Evolutionary conservation across 2,888 invertebrate species (phyloP), one percentile per base, ranked within the genome.

Genomic region (Drosophila macrospina): DNA sequence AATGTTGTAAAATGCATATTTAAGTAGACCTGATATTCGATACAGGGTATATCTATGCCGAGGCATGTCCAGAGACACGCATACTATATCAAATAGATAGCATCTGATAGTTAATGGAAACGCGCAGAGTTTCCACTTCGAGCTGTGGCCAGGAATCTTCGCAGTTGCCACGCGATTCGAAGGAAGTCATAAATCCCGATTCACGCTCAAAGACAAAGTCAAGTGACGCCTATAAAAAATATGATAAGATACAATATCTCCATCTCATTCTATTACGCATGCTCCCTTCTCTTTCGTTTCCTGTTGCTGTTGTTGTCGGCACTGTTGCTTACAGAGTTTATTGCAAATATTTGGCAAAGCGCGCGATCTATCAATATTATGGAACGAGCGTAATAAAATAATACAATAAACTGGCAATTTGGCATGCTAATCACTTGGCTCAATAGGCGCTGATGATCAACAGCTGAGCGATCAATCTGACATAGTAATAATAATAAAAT

Each of bases 291-390:
- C 20, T 20, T 24, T 16, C 11, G 8, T 26, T 30, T 44, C 7
- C 13, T 32, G 5, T 37, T 28, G 4, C 8, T 54, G 7, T 39
- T n/a, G 34, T 10, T 15, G 8, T 36, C 11, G 20, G 44, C 30
- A 20, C n/a, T n/a, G 10, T 50, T 30, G 30, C 10, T 28, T 45
- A 39, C 24, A 42, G 26, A 5, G 10, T 39, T 26, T 2, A 20
- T 20, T 5, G 34, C 42, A 73, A 74, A 74, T 60, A 75, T 60
- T 75, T 56, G 15, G 47, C 24, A 34, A 45, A 61, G 59, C 34
- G 57, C 48, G 56, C 13, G 50, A 47, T 16, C 51, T 30, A 7
- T 51, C 44, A 39, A 48, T 57, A 44, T 42, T 34, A 34, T 50
- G 24, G 37, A 13, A 42, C 32, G 11, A 42, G 32, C 42, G 6